phyloP scores from a whole-genome alignment of 2,888 invertebrate species.

The Rhyacophila evoluta region DNA sequence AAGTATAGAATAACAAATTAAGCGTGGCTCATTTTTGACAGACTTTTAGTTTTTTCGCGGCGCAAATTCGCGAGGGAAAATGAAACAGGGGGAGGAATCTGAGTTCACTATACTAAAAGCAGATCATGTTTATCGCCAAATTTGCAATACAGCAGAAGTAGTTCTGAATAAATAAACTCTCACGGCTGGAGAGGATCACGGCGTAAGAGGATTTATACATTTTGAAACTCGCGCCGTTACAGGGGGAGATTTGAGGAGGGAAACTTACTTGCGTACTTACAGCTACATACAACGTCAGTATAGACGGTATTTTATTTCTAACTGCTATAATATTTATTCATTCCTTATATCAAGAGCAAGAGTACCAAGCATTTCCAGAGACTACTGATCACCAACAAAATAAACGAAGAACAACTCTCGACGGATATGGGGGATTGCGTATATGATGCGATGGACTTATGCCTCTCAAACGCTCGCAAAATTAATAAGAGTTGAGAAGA shows the following conservation, averaged over 20 bases:
- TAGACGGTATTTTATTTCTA: too few species aligned
- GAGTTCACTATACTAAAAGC: background rate
- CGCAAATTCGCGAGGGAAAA: background rate
- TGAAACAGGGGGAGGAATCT: background rate
- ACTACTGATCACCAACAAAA: too few species aligned
- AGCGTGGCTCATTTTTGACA: background rate
- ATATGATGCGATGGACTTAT: too few species aligned
- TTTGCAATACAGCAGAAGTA: background rate
- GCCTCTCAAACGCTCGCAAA: too few species aligned
- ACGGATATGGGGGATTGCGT: too few species aligned
- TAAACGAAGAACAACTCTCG: too few species aligned
- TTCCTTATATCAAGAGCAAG: too few species aligned
- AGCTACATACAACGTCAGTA: too few species aligned
- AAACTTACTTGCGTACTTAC: background rate
- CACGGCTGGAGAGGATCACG: background rate
- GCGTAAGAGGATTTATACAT: background rate
- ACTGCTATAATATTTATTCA: too few species aligned
- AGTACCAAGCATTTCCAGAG: too few species aligned
- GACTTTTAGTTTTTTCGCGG: background rate
- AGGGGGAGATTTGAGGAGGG: background rate
- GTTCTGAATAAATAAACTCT: slow-evolving; percentile 16
- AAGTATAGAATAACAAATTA: background rate
- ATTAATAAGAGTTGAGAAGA: too few species aligned
- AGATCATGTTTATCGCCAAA: slow-evolving; percentile 10
- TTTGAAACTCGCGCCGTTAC: background rate